Evolutionary conservation across 2,113 vertebrate species (phyloP), one percentile per base, ranked within the genome.

Genomic region (Gallinago paraguaiae): DNA sequence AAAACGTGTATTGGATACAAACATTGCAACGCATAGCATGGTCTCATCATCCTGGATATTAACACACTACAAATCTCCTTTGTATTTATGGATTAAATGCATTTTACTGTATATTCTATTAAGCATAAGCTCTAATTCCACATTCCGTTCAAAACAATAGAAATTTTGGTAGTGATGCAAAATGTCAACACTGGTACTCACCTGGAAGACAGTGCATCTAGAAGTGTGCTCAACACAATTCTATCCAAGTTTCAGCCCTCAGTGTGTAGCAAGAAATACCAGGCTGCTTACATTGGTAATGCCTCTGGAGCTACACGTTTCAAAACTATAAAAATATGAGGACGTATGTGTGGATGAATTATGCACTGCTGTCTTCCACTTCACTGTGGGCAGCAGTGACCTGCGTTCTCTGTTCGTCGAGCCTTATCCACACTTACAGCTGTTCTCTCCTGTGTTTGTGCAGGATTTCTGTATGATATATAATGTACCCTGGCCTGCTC

Each of bases 171-270:
- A 37, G 31, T 43, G 22, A 50, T 79, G 25, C 18, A 78, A 75
- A 23, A 18, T 70, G 54, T 93, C 82, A 88, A 70, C 90, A 30
- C 10, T 2, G 9, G 17, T 59, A 16, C 37, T 86, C 10, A 6
- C 28, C 23, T 74, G 59, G 33, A 57, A 89, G 46, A 33, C 13
- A 33, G 17, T 5, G 2, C 39, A 5, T 18, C 60, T 65, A 9
- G 27, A 8, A 10, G 17, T 31, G 14, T 23, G 4, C 1, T 1
- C 1, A 3, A 46, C 68, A 28, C 48, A 35, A 2, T 48, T 71
- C 45, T 27, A 64, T 16, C 33, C 1, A 2, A 23, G n/a, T 28
- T 33, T 18, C 27, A 46, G 18, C 51, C 35, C 48, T n/a, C 24
- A 59, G 33, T 17, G 14, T 39, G 7, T 23, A 0, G 17, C 3